Evolutionary conservation across 1,140 invertebrate species (phyloP).

Genomic region (Chrysomallon squamiferum): DNA sequence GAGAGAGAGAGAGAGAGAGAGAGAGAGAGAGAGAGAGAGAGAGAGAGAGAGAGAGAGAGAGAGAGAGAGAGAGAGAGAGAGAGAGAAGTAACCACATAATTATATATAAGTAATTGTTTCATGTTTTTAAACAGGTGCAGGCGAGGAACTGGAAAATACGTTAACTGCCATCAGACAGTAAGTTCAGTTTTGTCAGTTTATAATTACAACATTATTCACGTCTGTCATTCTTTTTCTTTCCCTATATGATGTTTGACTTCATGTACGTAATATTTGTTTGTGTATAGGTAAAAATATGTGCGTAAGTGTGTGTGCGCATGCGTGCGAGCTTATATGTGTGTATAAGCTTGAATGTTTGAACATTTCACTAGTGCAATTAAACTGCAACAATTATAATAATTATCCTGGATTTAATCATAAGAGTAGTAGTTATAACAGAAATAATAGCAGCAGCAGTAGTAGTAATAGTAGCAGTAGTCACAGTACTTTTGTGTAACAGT

Average conservation of each 20-base stretch:
- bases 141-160: neutral
- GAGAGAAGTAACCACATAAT: too few relatives aligned
- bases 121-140: neutral
- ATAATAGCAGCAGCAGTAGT: neutral
- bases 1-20: neutral
- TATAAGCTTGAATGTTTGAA: neutral
- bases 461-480: neutral
- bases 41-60: neutral
- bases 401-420: neutral
- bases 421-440: neutral
- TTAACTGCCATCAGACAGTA: neutral
- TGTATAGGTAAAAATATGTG: neutral
- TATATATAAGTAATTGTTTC: neutral
- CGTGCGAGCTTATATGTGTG: slow-evolving; percentile 1
- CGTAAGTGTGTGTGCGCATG: slow-evolving; percentile 1
- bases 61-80: neutral
- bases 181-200: neutral
- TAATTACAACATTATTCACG: neutral
- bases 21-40: neutral
- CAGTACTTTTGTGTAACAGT: neutral
- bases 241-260: neutral
- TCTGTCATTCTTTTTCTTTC: neutral
- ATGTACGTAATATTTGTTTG: neutral
- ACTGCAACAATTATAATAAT: neutral
- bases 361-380: neutral